Base-by-base conservation (phyloP, 2,888 invertebrate genomes). In the Phlogophora meticulosa region DNA sequence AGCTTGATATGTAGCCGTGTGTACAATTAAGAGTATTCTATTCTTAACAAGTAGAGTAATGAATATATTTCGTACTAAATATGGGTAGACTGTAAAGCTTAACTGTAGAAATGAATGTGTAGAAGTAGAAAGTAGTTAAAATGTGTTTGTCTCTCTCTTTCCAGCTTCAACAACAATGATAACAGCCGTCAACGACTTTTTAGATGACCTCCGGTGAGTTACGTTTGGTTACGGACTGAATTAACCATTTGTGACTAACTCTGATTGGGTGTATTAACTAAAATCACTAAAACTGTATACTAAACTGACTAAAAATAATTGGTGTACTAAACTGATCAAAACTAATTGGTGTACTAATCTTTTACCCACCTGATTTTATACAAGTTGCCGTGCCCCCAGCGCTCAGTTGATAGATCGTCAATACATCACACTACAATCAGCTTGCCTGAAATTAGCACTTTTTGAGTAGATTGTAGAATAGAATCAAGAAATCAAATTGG, bases 181-280 rank as follows among this genome's bases (percentile, higher is more conserved):
- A 85, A 82, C 86, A 45, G 91, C 90, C 38, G 93, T 94, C 60
- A 94, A 93, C 82, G 93, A 93, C 62, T 94, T 94, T 81, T 79
- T 94, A 80, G 94, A 94, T 60, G 94, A 94, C 59, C 82, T 94
- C 42, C 93, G 94, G 94, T 94, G 88, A 94, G 94, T 89, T 68
- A 75, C 13, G 76, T 68, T 55, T 65, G 9, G 59, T 62, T 13
- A 38, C 0, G 24, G 10, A 61, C 67, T 67, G 46, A 71, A 71
- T 72, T 65, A 70, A 75, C 75, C 1, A 0, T 15, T n/a, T 40
- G 48, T 73, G 38, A 72, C 56, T 72, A 72, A 70, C 15, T 57
- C 17, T 40, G 15, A 20, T 51, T 45, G 7, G n/a, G 11, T 43
- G 17, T 17, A 28, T 32, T 42, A 17, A 49, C 24, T 7, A 22